Conservation (phyloP, 2,888 invertebrate species). For the Trachelus tabidus region DNA sequence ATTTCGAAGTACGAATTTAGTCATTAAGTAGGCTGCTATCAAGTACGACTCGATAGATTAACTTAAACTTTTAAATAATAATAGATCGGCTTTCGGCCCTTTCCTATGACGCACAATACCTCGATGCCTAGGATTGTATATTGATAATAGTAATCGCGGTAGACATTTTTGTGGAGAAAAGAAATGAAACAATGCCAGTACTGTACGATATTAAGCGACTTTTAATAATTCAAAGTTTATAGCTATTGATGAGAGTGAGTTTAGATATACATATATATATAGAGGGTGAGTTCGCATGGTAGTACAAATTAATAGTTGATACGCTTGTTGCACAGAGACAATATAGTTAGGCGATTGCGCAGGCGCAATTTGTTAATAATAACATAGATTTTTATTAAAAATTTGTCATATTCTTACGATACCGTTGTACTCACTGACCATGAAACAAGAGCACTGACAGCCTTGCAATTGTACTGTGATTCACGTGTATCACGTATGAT, state of each 20-base stretch:
- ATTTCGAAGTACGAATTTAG: neutral
- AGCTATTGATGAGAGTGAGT: neutral
- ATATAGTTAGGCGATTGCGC: slow-evolving; percentile 56
- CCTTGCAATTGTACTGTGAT: slow-evolving; percentile 55
- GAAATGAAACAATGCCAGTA: neutral
- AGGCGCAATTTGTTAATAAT: slow-evolving; percentile 53
- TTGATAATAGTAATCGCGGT: neutral
- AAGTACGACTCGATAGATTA: neutral
- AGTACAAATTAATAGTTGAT: slow-evolving; percentile 48
- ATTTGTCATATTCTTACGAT: slow-evolving; percentile 12
- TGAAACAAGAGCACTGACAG: slow-evolving; percentile 37
- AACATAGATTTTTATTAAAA: slow-evolving; percentile 30
- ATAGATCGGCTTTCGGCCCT: neutral
- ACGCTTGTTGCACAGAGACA: slow-evolving; percentile 59
- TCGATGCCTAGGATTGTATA: neutral
- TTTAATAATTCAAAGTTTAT: neutral
- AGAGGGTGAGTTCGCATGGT: slow-evolving; percentile 31
- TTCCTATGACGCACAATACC: neutral
- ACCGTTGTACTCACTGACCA: slow-evolving; percentile 36
- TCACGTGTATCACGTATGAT: slow-evolving; percentile 19
- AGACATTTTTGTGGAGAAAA: neutral
- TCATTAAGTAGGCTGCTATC: neutral
- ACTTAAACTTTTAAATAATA: neutral
- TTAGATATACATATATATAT: neutral
- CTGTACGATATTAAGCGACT: neutral